Conservation (phyloP, 1,140 invertebrate genomes). For the Bombus breviceps region DNA sequence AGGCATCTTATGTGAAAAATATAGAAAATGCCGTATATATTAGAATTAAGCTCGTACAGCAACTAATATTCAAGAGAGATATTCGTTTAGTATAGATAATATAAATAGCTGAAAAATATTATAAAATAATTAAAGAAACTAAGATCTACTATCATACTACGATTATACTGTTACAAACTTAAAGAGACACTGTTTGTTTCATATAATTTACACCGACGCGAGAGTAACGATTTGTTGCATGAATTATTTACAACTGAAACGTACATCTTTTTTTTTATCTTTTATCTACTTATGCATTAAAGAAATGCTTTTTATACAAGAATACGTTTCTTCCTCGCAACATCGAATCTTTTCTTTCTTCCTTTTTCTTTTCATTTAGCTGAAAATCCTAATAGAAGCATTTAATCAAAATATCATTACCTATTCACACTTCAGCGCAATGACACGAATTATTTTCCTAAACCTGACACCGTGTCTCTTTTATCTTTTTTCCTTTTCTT, state of each 20-base stretch:
- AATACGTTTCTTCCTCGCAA: slow-evolving; percentile 51
- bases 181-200: slow-evolving; percentile 27
- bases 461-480: neutral
- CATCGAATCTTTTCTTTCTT: slow-evolving; percentile 22
- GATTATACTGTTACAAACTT: slow-evolving; percentile 32
- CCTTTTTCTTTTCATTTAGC: slow-evolving; percentile 19
- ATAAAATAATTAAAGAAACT: slow-evolving; percentile 50
- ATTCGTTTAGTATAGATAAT: slow-evolving; percentile 33
- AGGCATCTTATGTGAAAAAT: neutral
- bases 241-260: slow-evolving; percentile 63
- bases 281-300: slow-evolving; percentile 62
- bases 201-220: slow-evolving; percentile 37
- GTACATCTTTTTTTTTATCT: slow-evolving; percentile 44
- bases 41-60: slow-evolving; percentile 21
- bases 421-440: slow-evolving; percentile 6
- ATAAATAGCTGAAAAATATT: slow-evolving; percentile 59
- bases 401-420: slow-evolving; percentile 18
- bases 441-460: slow-evolving; percentile 8
- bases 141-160: slow-evolving; percentile 30
- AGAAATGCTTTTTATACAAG: slow-evolving; percentile 67
- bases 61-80: slow-evolving; percentile 15
- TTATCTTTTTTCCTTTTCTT: slow-evolving; percentile 38
- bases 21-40: slow-evolving; percentile 7
- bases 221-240: slow-evolving; percentile 41
- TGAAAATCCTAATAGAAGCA: slow-evolving; percentile 44